Conservation (phyloP, 2,797 vertebrate species). For the Phrynocephalus forsythii region DNA sequence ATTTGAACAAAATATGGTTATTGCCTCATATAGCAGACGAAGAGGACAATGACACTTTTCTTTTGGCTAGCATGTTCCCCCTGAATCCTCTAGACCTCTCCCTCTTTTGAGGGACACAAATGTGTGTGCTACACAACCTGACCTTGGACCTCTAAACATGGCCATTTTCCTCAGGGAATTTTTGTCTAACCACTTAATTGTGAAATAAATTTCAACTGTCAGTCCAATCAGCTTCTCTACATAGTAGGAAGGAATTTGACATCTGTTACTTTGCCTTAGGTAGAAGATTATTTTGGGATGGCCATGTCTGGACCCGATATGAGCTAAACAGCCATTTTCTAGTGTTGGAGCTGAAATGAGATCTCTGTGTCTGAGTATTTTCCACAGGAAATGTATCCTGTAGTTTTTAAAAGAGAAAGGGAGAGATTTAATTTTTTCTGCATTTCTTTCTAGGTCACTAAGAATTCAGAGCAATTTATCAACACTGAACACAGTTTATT, state of each 20-base stretch:
- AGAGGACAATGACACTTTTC: too few species aligned
- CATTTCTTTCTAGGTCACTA: slow-evolving; percentile 3
- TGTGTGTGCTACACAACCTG: neutral
- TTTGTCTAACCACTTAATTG: neutral
- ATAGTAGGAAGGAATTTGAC: neutral
- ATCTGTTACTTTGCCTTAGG: neutral
- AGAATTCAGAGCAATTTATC: slow-evolving; percentile 19
- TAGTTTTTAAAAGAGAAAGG: slow-evolving; percentile 8
- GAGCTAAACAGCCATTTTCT: neutral
- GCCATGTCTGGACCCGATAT: neutral
- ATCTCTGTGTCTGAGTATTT: slow-evolving; percentile 2
- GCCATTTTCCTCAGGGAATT: neutral
- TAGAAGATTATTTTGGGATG: neutral
- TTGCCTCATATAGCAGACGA: too few species aligned
- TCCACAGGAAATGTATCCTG: slow-evolving; percentile 8
- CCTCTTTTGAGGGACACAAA: neutral
- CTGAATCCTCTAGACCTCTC: too few species aligned
- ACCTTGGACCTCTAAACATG: neutral
- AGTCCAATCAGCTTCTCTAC: neutral
- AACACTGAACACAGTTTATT: slow-evolving; percentile 14
- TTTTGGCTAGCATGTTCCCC: neutral
- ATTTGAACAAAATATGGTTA: too few species aligned
- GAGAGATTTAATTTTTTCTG: slow-evolving; percentile 16
- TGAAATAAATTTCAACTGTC: neutral
- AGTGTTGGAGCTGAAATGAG: neutral